phyloP scores from a whole-genome alignment of 2,113 vertebrate species.

The Halcyon senegalensis region DNA sequence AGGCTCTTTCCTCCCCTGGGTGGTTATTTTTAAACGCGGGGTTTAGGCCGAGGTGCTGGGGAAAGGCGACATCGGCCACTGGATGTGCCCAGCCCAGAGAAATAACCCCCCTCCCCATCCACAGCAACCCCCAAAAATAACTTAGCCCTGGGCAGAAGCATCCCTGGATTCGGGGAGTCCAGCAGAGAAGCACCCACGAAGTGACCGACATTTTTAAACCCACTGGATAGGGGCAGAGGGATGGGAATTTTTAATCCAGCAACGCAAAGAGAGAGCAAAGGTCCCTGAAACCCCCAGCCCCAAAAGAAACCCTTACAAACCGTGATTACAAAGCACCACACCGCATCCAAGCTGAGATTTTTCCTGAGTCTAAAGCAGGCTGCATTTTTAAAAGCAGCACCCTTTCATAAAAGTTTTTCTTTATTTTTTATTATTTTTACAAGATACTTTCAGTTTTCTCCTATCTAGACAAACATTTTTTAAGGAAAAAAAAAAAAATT shows the following conservation, averaged over 20 bases:
- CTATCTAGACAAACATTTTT: not conserved
- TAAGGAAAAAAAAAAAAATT: too few species aligned
- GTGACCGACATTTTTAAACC: not conserved
- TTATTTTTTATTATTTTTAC: not conserved
- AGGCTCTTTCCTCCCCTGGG: not conserved
- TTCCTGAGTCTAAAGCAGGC: slow-evolving; percentile 25
- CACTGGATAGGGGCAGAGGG: not conserved
- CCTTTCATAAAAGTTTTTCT: not conserved
- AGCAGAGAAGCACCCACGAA: not conserved
- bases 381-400: not conserved
- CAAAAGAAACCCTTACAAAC: not conserved
- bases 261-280: not conserved
- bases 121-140: not conserved
- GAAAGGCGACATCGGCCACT: not conserved
- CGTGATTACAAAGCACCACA: not conserved
- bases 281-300: not conserved
- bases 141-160: not conserved
- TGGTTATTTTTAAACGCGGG: not conserved
- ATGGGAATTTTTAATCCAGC: not conserved
- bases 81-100: not conserved
- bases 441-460: not conserved
- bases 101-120: not conserved
- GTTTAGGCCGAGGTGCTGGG: not conserved
- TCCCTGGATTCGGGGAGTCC: not conserved
- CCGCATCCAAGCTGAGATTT: not conserved